Conservation (phyloP, 2,113 vertebrate species). For the Pardalotus punctatus region DNA sequence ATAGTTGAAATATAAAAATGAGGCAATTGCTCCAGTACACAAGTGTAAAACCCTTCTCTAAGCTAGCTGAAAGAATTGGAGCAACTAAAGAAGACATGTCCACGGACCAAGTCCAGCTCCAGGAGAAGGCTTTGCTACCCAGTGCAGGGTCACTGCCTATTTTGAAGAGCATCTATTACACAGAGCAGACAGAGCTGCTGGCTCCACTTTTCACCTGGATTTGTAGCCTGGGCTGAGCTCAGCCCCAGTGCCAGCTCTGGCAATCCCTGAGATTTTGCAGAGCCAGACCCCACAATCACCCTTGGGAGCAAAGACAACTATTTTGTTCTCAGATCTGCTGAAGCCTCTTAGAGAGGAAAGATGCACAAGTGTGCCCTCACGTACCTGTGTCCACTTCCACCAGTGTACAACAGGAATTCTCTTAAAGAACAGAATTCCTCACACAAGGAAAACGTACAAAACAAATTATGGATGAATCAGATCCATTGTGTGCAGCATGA, state of each 20-base stretch:
- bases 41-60: not conserved
- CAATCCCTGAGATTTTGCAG: not conserved
- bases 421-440: not conserved
- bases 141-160: not conserved
- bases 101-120: not conserved
- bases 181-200: not conserved
- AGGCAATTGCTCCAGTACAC: not conserved
- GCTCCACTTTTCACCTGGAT: not conserved
- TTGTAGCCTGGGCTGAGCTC: not conserved
- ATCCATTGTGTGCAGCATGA: not conserved
- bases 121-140: not conserved
- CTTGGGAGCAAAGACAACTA: not conserved
- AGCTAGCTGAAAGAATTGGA: not conserved
- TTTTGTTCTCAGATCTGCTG: not conserved
- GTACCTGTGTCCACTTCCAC: fast-evolving
- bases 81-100: not conserved
- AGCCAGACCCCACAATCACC: not conserved
- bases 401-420: not conserved
- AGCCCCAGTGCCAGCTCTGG: not conserved
- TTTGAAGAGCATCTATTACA: not conserved
- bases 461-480: not conserved
- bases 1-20: not conserved
- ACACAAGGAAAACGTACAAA: not conserved
- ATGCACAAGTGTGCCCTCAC: not conserved
- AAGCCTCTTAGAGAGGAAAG: not conserved